Evolutionary conservation across 2,888 invertebrate genomes (phyloP).

Genomic region (Chymomyza procnemis): DNA sequence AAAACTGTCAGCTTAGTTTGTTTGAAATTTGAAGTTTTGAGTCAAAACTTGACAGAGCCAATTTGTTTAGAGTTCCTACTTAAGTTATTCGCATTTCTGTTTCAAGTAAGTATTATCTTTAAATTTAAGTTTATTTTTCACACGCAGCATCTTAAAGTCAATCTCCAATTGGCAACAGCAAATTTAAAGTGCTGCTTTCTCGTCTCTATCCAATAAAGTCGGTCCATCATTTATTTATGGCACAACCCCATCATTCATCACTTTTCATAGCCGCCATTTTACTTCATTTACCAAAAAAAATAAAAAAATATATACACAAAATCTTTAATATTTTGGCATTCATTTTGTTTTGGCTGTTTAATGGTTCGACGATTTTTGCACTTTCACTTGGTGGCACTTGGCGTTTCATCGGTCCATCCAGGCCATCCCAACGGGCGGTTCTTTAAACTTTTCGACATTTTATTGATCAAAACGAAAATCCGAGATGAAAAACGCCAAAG

Average conservation of each 20-base stretch:
- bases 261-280: neutral
- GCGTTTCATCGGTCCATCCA: neutral
- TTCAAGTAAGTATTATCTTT: too few species aligned
- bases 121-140: neutral
- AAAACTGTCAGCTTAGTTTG: too few species aligned
- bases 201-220: neutral
- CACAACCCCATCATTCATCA: neutral
- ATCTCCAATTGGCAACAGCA: neutral
- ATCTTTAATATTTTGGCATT: conserved; percentile 14
- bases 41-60: too few species aligned
- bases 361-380: neutral
- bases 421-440: too few species aligned
- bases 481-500: neutral
- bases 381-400: conserved; percentile 28
- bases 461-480: conserved; percentile 36
- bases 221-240: neutral
- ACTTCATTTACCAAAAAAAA: neutral
- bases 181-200: neutral
- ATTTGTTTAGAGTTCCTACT: too few species aligned
- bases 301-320: neutral
- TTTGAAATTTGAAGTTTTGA: too few species aligned
- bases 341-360: neutral
- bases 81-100: too few species aligned
- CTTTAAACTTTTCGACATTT: conserved; percentile 28
- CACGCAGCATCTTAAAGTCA: neutral